phyloP scores from a whole-genome alignment of 30 jellyfish, hydroid and myxozoan species.

The Cassiopea andromeda region DNA sequence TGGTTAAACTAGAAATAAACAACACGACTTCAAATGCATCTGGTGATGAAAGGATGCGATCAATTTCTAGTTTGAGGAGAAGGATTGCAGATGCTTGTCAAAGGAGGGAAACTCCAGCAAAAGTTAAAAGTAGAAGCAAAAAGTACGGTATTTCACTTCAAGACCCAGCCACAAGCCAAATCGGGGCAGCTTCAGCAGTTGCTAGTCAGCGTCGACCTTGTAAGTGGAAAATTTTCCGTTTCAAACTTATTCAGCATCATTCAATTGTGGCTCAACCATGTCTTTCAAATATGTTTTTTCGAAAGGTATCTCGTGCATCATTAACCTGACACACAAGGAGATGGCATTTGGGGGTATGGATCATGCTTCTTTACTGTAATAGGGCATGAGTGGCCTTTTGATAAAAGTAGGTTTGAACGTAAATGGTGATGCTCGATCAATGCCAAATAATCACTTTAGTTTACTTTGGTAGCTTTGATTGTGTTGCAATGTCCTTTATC shows the following conservation, averaged over 20 bases:
- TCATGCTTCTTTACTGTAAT: too few relatives aligned
- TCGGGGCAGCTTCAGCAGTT: neutral
- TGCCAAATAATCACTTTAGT: too few relatives aligned
- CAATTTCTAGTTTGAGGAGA: conserved; percentile 14
- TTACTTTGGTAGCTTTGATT: too few relatives aligned
- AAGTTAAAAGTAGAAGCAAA: neutral
- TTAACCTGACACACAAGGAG: too few relatives aligned
- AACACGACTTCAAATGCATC: conserved; percentile 13
- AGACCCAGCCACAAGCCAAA: neutral
- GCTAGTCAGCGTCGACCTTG: neutral
- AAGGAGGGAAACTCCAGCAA: neutral
- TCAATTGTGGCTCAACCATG: neutral
- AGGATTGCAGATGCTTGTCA: conserved; percentile 26
- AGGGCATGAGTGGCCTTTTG: too few relatives aligned
- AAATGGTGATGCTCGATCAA: too few relatives aligned
- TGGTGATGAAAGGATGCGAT: neutral
- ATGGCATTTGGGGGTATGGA: too few relatives aligned
- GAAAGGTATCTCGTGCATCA: too few relatives aligned
- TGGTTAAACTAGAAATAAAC: conserved; percentile 21
- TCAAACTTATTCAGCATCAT: neutral
- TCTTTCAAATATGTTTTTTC: too few relatives aligned
- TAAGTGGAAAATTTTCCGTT: neutral
- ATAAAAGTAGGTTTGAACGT: too few relatives aligned
- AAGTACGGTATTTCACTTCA: neutral
- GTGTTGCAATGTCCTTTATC: too few relatives aligned